Percentiles rank a stretch among this genome's conserved stretches.
Conservation (phyloP, 1,140 invertebrate species). For the Papilio xuthus region DNA sequence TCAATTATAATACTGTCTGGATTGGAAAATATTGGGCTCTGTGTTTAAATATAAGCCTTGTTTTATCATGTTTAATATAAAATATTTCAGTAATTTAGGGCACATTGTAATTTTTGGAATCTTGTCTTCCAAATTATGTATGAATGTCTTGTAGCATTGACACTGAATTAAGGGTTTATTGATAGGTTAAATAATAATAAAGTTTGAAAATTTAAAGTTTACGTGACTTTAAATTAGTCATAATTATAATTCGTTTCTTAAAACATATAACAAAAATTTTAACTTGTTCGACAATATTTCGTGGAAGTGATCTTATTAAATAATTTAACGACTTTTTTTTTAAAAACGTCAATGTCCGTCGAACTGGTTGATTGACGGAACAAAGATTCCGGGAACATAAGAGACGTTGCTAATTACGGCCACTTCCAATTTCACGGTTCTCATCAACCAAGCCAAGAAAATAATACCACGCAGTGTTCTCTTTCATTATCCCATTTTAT, state of each 20-base stretch:
- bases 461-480: conserved; percentile 47
- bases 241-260: neutral
- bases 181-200: too few species aligned
- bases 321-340: conserved; percentile 10
- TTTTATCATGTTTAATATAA: neutral
- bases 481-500: conserved; percentile 54
- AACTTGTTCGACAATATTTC: neutral
- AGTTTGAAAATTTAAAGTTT: too few species aligned
- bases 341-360: conserved; percentile 23
- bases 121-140: too few species aligned
- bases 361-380: conserved; percentile 35
- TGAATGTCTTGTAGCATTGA: too few species aligned
- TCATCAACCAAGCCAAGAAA: conserved; percentile 32
- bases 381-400: conserved; percentile 22
- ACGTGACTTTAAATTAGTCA: too few species aligned
- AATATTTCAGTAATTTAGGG: neutral
- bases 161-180: too few species aligned
- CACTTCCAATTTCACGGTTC: conserved; percentile 42
- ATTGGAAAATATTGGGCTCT: neutral
- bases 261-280: neutral
- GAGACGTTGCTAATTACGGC: conserved; percentile 41
- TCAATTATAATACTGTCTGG: neutral
- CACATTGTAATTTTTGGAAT: neutral
- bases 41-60: neutral
- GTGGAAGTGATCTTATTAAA: conserved; percentile 4